Evolutionary conservation across 2,113 vertebrate species (phyloP).

Genomic region (Lepus europaeus): DNA sequence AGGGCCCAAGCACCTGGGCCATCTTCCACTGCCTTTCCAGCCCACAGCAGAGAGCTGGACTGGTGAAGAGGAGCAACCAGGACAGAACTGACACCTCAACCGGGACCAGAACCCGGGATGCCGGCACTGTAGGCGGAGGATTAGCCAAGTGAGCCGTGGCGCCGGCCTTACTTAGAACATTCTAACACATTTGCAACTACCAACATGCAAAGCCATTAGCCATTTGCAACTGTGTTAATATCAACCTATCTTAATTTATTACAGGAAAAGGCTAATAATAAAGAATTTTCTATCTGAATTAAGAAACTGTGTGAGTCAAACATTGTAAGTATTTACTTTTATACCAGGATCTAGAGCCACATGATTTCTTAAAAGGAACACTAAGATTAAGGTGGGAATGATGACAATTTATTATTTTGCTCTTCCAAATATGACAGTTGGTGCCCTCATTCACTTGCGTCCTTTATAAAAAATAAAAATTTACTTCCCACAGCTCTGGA

Average conservation of each 20-base stretch:
- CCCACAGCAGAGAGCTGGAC: too few species aligned
- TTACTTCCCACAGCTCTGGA: not conserved
- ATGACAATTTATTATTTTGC: not conserved
- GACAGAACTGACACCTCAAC: too few species aligned
- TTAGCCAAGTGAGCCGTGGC: too few species aligned
- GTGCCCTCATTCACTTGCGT: not conserved
- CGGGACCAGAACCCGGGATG: too few species aligned
- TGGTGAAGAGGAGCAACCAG: too few species aligned
- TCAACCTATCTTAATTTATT: not conserved
- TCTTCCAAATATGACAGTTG: not conserved
- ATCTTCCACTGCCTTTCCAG: too few species aligned
- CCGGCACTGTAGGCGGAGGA: too few species aligned
- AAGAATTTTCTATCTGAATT: not conserved
- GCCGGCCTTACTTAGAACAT: not conserved
- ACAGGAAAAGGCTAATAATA: not conserved
- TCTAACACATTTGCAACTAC: not conserved
- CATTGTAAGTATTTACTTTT: not conserved
- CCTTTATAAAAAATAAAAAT: not conserved
- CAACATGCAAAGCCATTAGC: not conserved
- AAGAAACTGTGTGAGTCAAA: not conserved
- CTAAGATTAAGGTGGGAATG: not conserved
- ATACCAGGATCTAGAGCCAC: not conserved
- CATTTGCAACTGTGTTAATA: not conserved
- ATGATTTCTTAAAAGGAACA: slow-evolving; percentile 23
- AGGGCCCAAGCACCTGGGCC: too few species aligned